Evolutionary conservation across 2,113 vertebrate genomes (phyloP).

Genomic region (Archocentrus centrarchus): DNA sequence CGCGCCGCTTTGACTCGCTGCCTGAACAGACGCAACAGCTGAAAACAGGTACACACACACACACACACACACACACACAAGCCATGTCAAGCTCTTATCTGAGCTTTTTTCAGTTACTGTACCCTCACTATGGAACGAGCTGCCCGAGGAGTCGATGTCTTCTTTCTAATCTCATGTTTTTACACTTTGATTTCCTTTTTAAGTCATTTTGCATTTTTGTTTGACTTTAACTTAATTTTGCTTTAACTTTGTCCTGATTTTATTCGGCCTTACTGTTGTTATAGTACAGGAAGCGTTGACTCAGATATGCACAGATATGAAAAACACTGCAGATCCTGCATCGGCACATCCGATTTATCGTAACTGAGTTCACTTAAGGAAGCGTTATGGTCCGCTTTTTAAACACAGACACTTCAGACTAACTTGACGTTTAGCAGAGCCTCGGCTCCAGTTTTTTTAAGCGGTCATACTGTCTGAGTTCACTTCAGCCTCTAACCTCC

Average conservation of each 20-base stretch:
- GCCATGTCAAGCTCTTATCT: no score
- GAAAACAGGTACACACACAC: slow-evolving; percentile 60
- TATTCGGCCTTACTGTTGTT: not conserved
- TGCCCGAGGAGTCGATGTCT: no score
- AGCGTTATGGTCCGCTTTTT: no score
- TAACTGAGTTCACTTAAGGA: fast-evolving
- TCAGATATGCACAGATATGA: not conserved
- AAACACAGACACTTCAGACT: not conserved
- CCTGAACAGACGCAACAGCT: slow-evolving; percentile 88
- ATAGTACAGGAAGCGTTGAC: not conserved
- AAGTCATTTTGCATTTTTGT: not conserved
- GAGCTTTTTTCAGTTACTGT: no score
- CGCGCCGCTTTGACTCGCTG: slow-evolving; percentile 87
- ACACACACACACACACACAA: fast-evolving
- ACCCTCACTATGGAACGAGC: no score
- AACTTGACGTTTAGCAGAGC: not conserved
- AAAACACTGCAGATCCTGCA: not conserved
- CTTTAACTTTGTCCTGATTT: not conserved
- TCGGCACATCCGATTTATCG: fast-evolving
- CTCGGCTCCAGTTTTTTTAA: no score
- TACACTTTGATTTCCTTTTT: not conserved
- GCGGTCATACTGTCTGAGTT: not conserved
- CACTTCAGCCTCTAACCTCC: not conserved
- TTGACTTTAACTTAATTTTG: no score
- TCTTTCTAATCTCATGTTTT: not conserved